phyloP scores from a whole-genome alignment of 2,113 vertebrate genomes.

The Nymphicus hollandicus region DNA sequence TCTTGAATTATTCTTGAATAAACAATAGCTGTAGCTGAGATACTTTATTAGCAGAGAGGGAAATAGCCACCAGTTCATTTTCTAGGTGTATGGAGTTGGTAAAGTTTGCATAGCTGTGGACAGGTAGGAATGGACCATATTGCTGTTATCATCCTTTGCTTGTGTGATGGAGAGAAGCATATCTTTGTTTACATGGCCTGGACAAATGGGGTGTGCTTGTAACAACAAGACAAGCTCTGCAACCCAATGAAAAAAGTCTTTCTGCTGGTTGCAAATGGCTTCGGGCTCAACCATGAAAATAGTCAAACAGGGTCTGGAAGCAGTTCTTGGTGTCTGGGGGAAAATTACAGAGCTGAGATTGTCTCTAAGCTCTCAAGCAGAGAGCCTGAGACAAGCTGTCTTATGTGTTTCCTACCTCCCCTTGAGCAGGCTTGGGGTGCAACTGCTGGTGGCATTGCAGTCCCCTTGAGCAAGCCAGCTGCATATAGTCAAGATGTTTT shows the following conservation, averaged over 20 bases:
- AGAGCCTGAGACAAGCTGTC: not conserved
- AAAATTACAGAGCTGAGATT: not conserved
- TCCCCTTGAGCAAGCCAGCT: not conserved
- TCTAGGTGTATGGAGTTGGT: not conserved
- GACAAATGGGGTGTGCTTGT: fast-evolving
- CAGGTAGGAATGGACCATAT: fast-evolving
- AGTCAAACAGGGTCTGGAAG: fast-evolving
- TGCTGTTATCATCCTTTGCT: fast-evolving
- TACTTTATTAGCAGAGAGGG: not conserved
- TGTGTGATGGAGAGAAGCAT: fast-evolving
- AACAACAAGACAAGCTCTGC: not conserved
- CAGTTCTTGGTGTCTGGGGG: not conserved
- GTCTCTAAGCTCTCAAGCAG: not conserved
- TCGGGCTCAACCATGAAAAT: not conserved
- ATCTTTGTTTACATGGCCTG: not conserved
- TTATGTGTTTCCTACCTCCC: not conserved
- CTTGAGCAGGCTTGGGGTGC: not conserved
- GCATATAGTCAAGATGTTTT: not conserved
- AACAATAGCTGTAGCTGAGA: not conserved
- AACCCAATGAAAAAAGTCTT: not conserved
- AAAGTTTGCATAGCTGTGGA: not conserved
- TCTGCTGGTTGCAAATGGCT: not conserved
- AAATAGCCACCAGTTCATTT: not conserved
- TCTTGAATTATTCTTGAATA: not conserved
- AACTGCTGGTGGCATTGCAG: not conserved